Evolutionary conservation across 2,113 vertebrate genomes (phyloP).

Genomic region (Vombatus ursinus): DNA sequence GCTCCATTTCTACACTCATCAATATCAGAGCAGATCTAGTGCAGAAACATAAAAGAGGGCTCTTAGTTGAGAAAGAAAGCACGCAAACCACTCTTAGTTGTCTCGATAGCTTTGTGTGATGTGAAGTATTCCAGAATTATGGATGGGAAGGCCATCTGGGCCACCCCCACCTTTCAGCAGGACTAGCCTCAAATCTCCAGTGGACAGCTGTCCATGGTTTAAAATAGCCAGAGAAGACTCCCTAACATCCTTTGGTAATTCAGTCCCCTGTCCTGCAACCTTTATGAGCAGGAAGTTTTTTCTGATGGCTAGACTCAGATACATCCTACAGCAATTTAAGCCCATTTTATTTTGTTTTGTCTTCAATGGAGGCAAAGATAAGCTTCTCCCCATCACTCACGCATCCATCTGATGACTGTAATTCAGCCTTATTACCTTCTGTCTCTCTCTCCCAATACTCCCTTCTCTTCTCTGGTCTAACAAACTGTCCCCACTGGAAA

Average conservation of each 20-base stretch:
- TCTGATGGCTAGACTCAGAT: neutral
- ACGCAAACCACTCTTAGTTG: slow-evolving; percentile 23
- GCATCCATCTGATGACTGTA: neutral
- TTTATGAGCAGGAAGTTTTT: slow-evolving; percentile 15
- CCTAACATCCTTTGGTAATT: neutral
- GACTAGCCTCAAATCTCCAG: neutral
- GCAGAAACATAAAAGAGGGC: slow-evolving; percentile 41
- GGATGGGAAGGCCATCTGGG: neutral
- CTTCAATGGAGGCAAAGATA: slow-evolving; percentile 45
- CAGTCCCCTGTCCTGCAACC: neutral
- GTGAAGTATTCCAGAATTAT: neutral
- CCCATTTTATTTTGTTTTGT: slow-evolving; percentile 21
- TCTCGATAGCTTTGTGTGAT: slow-evolving; percentile 19
- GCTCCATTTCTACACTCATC: slow-evolving; percentile 95
- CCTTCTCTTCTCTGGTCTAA: slow-evolving; percentile 29
- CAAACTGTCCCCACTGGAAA: slow-evolving; percentile 53
- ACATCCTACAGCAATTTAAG: neutral
- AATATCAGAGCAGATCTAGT: slow-evolving; percentile 87
- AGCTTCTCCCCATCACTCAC: slow-evolving; percentile 37
- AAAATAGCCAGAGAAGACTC: slow-evolving; percentile 33
- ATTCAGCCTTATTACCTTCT: neutral
- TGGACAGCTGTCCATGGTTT: neutral
- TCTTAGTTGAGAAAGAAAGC: slow-evolving; percentile 14
- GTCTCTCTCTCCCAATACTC: neutral
- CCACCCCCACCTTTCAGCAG: neutral